phyloP scores from a whole-genome alignment of 2,888 invertebrate genomes.

The Troilus luridus region DNA sequence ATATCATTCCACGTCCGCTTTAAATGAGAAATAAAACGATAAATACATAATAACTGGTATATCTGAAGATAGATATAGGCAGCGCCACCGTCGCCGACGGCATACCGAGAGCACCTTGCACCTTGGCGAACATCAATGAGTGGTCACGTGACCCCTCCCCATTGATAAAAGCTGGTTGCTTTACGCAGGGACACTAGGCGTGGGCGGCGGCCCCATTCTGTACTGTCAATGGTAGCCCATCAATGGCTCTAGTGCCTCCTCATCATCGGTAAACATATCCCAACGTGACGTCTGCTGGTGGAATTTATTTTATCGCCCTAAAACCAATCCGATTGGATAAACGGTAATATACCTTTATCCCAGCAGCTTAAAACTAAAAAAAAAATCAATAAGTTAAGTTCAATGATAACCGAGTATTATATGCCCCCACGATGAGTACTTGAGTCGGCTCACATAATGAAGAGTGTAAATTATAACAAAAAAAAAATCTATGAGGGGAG shows the following conservation, averaged over 20 bases:
- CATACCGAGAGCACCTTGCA: not conserved
- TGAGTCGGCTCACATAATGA: too few species aligned
- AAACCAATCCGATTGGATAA: not conserved
- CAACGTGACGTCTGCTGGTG: not conserved
- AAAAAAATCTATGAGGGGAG: too few species aligned
- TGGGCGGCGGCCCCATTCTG: constrained; percentile 32
- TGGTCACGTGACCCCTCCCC: constrained; percentile 50
- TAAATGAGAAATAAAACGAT: not conserved
- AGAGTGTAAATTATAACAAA: too few species aligned
- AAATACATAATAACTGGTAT: not conserved
- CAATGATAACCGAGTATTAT: not conserved
- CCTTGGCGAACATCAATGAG: constrained; percentile 51
- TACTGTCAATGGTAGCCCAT: constrained; percentile 40
- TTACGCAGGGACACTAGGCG: constrained; percentile 29
- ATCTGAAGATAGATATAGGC: not conserved
- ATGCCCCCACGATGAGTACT: too few species aligned
- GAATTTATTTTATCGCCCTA: not conserved
- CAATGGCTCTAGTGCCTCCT: constrained; percentile 14
- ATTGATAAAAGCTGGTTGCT: constrained; percentile 47
- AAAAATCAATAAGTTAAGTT: not conserved
- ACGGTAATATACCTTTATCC: not conserved
- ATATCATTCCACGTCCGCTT: not conserved
- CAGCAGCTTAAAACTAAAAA: not conserved
- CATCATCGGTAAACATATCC: not conserved
- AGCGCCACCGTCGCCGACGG: not conserved